Conservation (phyloP, 2,797 vertebrate species). For the Amblyopsis hoosieri region DNA sequence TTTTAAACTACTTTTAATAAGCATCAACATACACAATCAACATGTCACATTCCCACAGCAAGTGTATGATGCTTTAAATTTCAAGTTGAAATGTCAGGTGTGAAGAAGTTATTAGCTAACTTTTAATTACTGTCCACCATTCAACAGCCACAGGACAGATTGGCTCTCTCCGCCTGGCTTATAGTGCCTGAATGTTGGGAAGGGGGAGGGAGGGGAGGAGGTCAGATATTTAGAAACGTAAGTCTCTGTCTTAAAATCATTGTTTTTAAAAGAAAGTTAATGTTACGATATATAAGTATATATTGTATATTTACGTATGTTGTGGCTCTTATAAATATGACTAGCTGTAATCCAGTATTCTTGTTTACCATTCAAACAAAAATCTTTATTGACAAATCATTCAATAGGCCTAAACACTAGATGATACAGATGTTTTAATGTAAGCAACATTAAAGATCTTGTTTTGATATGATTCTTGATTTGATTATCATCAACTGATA, state of each 20-base stretch:
- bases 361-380: no score
- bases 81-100: slow-evolving; percentile 91
- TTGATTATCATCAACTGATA: no score
- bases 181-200: slow-evolving; percentile 52
- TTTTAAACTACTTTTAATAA: no score
- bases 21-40: no score
- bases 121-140: slow-evolving; percentile 99
- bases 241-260: slow-evolving; percentile 51
- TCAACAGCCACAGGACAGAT: slow-evolving; percentile 79
- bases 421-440: no score
- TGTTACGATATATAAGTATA: not conserved
- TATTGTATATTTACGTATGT: not conserved
- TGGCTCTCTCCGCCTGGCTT: slow-evolving; percentile 65
- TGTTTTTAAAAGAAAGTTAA: no score
- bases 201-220: slow-evolving; percentile 26
- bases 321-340: no score
- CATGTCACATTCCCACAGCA: no score
- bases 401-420: not conserved
- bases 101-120: slow-evolving; percentile 94
- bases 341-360: no score
- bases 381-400: not conserved
- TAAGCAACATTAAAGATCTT: no score
- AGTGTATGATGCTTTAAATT: no score
- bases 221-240: slow-evolving; percentile 49
- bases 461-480: no score